Evolutionary conservation across 2,113 vertebrate genomes (phyloP).

Genomic region (Empidonax alnorum): DNA sequence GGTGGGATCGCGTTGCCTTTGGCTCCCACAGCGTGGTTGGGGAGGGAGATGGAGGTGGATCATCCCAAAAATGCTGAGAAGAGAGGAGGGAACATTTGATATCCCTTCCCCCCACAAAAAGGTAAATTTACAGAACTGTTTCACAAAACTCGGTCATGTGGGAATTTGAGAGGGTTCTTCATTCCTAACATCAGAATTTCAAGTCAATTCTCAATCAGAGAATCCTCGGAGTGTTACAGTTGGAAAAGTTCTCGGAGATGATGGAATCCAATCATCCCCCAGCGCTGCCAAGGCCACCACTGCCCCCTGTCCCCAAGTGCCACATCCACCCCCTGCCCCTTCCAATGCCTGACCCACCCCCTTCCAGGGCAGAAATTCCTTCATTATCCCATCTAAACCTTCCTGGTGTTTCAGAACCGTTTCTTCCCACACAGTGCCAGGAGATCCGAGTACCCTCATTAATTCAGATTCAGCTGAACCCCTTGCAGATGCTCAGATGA

Average conservation of each 20-base stretch:
- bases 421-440: not conserved
- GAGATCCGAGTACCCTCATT: not conserved
- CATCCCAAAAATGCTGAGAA: not conserved
- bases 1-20: not conserved
- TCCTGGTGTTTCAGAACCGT: accelerated
- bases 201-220: too few species aligned
- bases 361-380: not conserved
- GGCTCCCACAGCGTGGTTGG: accelerated
- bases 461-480: not conserved
- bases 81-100: not conserved
- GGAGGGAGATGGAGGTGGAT: not conserved
- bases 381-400: not conserved
- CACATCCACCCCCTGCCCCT: not conserved
- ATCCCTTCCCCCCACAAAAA: not conserved
- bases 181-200: too few species aligned
- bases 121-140: accelerated
- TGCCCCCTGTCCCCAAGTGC: not conserved
- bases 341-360: accelerated
- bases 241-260: not conserved
- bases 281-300: not conserved
- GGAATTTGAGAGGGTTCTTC: not conserved
- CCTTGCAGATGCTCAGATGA: not conserved
- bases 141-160: accelerated
- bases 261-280: not conserved
- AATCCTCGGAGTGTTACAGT: not conserved